Evolutionary conservation across 2,113 vertebrate genomes (phyloP), one percentile per base, ranked within the genome.

Genomic region (Tyto alba): DNA sequence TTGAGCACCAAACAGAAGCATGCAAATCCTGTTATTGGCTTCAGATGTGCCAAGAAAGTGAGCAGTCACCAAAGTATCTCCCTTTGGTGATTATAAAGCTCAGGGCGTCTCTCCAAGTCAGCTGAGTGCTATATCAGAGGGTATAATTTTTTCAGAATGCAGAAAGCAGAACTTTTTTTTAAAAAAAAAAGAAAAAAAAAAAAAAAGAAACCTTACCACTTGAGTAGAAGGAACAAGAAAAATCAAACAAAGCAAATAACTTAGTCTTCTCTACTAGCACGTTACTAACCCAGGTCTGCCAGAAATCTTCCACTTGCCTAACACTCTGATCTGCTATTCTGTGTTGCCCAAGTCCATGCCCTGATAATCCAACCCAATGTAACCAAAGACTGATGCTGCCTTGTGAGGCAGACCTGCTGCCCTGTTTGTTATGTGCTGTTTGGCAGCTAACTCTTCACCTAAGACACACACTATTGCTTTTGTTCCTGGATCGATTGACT

Each of bases 391-490:
- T 26, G 73, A 59, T 2, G 3, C 63, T 93, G 83, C 52, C 68
- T 59, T 17, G 56, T 1, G 40, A 92, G 40, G 34, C 88, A 93
- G 85, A 93, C 75, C 94, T 74, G 69, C 77, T 88, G 93, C 84
- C 93, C 95, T 93, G 69, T 84, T 87, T 92, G 86, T 45, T 81
- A 30, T 48, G 84, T 64, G 66, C 81, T 95, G 69, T 79, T 92
- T 95, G 93, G 93, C 94, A 87, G 93, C 85, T 91, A 89, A 34
- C 87, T 92, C 87, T 78, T 91, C 81, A 85, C 91, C 91, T 91
- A 87, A 95, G 91, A 96, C 93, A 93, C 82, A 88, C 88, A 36
- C 88, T 95, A 93, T 81, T 92, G 95, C 92, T 96, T 96, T 83
- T 80, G 90, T 71, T 96, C 90, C 93, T 16, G 4, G 85, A 96